Evolutionary conservation across 2,113 vertebrate species (phyloP).

Genomic region (Anser brachyrhynchus): DNA sequence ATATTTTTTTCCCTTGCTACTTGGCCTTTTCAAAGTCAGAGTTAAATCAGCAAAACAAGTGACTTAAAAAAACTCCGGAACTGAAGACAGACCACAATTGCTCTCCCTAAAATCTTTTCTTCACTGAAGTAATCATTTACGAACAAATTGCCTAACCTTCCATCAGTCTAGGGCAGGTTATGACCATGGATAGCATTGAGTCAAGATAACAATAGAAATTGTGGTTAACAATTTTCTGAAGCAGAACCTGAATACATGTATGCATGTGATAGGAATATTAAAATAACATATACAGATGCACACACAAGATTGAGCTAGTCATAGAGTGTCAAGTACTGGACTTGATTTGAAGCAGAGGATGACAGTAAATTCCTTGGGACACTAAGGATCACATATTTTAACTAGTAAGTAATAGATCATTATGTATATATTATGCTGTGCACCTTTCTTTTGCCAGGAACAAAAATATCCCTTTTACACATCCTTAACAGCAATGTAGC

Average conservation of each 20-base stretch:
- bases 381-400: conserved; percentile 16
- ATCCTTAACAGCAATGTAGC: background rate
- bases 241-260: background rate
- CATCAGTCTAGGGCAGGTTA: background rate
- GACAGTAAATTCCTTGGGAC: background rate
- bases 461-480: background rate
- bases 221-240: background rate
- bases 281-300: background rate
- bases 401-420: conserved; percentile 18
- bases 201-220: background rate
- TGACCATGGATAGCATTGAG: background rate
- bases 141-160: background rate
- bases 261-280: background rate
- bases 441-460: background rate
- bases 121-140: background rate
- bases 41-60: conserved; percentile 29
- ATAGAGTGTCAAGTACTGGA: background rate
- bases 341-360: conserved; percentile 17
- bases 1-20: background rate
- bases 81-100: background rate
- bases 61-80: background rate
- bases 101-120: background rate
- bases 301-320: background rate
- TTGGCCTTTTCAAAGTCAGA: conserved; percentile 43
- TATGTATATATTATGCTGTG: background rate